These are phyloP conservation scores for Rhabdomys dilectus DNA, from an alignment of 2,113 vertebrate genomes.

Conservation along the genomic window DNA sequence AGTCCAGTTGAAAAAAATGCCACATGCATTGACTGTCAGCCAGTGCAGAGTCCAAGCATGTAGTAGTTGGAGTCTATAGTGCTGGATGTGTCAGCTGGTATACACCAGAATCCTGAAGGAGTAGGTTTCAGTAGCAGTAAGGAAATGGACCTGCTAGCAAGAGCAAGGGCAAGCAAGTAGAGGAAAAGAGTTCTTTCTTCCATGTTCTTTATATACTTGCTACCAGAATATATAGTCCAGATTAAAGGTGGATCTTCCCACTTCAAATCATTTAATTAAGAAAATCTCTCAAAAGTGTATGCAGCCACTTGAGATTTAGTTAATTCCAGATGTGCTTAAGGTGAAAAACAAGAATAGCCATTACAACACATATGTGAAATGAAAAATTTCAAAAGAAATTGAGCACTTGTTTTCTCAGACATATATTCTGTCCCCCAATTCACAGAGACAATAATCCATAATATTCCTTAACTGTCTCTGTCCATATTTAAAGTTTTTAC, in stretches of 20 bases:
- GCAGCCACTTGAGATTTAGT: not conserved
- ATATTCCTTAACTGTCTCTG: not conserved
- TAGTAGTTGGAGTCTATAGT: not conserved
- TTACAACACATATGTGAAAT: conserved; percentile 19
- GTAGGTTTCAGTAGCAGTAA: not conserved
- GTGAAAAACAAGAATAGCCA: not conserved
- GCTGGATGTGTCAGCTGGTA: not conserved
- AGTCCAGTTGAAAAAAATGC: not conserved
- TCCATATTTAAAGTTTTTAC: not conserved
- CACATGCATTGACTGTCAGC: not conserved
- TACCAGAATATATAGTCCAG: not conserved
- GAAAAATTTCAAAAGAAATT: conserved; percentile 1
- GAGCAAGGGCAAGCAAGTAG: not conserved
- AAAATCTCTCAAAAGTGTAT: not conserved
- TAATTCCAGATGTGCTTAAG: not conserved
- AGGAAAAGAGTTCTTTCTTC: not conserved
- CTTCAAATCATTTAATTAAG: not conserved
- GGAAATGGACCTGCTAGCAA: not conserved
- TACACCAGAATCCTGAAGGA: not conserved
- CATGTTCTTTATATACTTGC: not conserved
- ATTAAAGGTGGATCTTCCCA: not conserved
- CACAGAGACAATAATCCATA: not conserved
- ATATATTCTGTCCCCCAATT: not conserved
- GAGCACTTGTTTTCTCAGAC: not conserved
- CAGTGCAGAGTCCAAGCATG: not conserved